A percentile compares a stretch with the other conserved stretches of the same genome.
Conservation (phyloP, 2,113 vertebrate species). For the Epinephelus moara region DNA sequence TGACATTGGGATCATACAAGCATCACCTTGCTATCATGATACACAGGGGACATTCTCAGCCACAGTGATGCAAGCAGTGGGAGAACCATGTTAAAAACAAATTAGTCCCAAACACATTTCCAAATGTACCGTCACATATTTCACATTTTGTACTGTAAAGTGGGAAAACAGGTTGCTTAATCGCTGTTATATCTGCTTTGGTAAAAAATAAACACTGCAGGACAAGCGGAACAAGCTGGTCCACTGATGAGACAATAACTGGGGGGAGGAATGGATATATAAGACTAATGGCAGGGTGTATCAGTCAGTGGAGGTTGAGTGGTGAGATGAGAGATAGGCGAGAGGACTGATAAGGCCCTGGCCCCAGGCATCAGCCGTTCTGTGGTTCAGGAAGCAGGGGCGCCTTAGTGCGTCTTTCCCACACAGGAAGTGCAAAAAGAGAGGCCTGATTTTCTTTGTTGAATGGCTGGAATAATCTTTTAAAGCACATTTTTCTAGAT, state of each 20-base stretch:
- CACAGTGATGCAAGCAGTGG: conserved; percentile 1
- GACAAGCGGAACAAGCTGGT: conserved; percentile 37
- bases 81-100: neutral
- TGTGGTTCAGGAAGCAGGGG: conserved; percentile 63
- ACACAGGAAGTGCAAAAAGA: conserved; percentile 55
- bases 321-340: conserved; percentile 70
- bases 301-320: conserved; percentile 71
- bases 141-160: conserved; percentile 8
- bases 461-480: neutral
- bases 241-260: conserved; percentile 39
- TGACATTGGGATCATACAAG: conserved; percentile 47
- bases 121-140: neutral
- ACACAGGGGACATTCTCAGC: conserved; percentile 24
- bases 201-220: conserved; percentile 52
- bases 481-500: neutral
- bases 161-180: conserved; percentile 20
- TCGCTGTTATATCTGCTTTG: conserved; percentile 19
- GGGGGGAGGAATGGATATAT: neutral
- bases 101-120: conserved; percentile 14
- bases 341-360: conserved; percentile 71
- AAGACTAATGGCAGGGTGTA: conserved; percentile 76
- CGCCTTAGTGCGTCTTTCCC: conserved; percentile 21
- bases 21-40: conserved; percentile 35
- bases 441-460: neutral
- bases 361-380: conserved; percentile 52